Evolutionary conservation across 2,888 invertebrate genomes (phyloP), one percentile per base, ranked within the genome.

Genomic region (Anagyrus pseudococci): DNA sequence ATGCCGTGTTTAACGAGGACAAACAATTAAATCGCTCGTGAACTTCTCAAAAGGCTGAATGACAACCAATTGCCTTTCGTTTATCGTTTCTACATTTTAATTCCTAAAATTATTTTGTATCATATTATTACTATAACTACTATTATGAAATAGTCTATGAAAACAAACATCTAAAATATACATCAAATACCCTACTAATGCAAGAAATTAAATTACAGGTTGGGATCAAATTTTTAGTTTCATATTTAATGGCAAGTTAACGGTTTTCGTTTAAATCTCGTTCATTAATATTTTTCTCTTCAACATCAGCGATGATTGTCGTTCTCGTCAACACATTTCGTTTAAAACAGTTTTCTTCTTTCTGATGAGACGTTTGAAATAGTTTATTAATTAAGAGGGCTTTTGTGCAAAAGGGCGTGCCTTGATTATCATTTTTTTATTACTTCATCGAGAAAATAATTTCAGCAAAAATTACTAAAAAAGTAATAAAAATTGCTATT

Each of bases 231-330:
- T 72, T 69, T 68, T 62, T 66, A 37, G 13, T 37, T 10, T 37
- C 2, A 37, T 37, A 37, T 15, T 37, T 37, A 37, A 8, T 37
- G n/a, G n/a, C n/a, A n/a, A n/a, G n/a, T n/a, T n/a, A n/a, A n/a
- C n/a, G n/a, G n/a, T n/a, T n/a, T n/a, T n/a, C n/a, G n/a, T n/a
- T n/a, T n/a, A n/a, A n/a, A n/a, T n/a, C n/a, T n/a, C n/a, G n/a
- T n/a, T n/a, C n/a, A n/a, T n/a, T 37, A 37, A 10, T 37, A 13
- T 10, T 46, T 55, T 56, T 55, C 33, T 56, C 59, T 66, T 26
- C n/a, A 67, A 67, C 54, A 61, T 58, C 49, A 64, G 69, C 69
- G 71, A 73, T 75, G 75, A 76, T 75, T 76, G 75, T 75, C 75
- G 71, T 73, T 71, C 70, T 56, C 49, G 69, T 71, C 62, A 74